A percentile compares a stretch with the other conserved stretches of the same genome.
phyloP scores from a whole-genome alignment of 2,888 invertebrate species.

The Pristionchus japonicus region DNA sequence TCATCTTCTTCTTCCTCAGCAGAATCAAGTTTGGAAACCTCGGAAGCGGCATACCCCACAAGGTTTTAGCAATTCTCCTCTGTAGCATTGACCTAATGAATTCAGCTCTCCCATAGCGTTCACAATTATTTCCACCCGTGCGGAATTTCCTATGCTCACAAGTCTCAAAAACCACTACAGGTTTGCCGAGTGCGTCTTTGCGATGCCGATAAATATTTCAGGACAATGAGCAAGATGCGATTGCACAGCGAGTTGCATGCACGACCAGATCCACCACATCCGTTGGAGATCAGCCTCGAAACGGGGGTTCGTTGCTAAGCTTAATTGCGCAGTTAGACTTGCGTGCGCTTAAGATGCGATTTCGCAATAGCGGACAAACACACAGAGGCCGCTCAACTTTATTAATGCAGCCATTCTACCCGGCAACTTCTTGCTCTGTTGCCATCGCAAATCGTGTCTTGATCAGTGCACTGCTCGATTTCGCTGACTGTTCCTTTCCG shows the following conservation, averaged over 20 bases:
- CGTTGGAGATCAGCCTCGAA: not conserved
- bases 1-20: not conserved
- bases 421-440: not conserved
- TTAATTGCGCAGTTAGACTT: not conserved
- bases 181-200: too few relatives aligned
- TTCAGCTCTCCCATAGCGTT: not conserved
- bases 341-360: too few relatives aligned
- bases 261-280: not conserved
- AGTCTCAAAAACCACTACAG: not conserved
- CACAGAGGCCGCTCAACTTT: not conserved
- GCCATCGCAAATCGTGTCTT: not conserved
- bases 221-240: not conserved
- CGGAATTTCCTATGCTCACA: not conserved
- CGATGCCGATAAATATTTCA: too few relatives aligned
- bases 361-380: too few relatives aligned
- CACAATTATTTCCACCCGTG: not conserved
- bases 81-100: not conserved
- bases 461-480: not conserved
- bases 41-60: not conserved
- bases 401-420: not conserved
- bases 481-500: not conserved
- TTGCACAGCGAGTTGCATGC: not conserved
- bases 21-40: not conserved
- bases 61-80: too few relatives aligned
- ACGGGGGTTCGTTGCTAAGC: not conserved